A percentile compares a stretch with the other conserved stretches of the same genome.
Conservation (phyloP, 37 sponge, comb jelly and placozoan genomes). For the Halichondria panicea region DNA sequence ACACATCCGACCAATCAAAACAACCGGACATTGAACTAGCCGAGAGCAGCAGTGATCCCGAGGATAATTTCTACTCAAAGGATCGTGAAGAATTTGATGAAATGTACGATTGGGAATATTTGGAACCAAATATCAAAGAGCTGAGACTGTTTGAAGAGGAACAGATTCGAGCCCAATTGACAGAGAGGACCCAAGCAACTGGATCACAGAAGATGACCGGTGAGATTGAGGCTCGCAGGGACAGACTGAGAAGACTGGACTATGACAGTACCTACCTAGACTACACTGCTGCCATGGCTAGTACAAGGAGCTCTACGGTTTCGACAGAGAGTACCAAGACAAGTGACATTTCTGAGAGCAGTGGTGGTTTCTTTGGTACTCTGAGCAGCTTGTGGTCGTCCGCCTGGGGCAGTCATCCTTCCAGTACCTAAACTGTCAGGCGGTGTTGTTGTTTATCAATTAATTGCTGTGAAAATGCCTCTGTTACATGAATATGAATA, state of each 20-base stretch:
- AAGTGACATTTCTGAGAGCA: constrained; percentile 10
- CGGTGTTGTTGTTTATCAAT: too few species aligned
- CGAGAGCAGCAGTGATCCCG: not conserved
- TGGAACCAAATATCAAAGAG: constrained; percentile 16
- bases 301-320: not conserved
- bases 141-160: constrained; percentile 18
- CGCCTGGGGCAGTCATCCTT: not conserved
- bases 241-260: constrained; percentile 36
- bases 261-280: constrained; percentile 47
- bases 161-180: constrained; percentile 2
- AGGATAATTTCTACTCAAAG: not conserved
- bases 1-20: not conserved
- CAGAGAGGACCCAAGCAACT: not conserved
- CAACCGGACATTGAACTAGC: not conserved
- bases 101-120: constrained; percentile 23
- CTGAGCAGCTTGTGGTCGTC: constrained; percentile 39
- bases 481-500: too few species aligned
- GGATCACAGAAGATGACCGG: not conserved
- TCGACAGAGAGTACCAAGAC: constrained; percentile 13
- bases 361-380: constrained; percentile 30
- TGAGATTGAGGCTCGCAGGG: constrained; percentile 6
- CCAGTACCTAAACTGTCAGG: not conserved
- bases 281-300: not conserved
- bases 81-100: not conserved
- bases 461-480: too few species aligned